phyloP scores from a whole-genome alignment of 1,140 invertebrate genomes.

The Euura saliciscinereae region DNA sequence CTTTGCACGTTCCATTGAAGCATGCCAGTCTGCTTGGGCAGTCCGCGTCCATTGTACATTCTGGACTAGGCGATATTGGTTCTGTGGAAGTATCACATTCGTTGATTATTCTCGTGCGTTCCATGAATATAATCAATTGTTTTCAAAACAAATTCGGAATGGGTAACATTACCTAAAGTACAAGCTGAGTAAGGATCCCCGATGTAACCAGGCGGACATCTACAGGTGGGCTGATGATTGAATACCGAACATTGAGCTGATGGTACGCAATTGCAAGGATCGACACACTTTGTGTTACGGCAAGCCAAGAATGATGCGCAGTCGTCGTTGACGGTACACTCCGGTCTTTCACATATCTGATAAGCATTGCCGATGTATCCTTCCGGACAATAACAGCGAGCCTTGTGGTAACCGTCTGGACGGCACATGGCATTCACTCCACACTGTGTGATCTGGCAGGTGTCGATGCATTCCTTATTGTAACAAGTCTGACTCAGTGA shows the following conservation, averaged over 20 bases:
- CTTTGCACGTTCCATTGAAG: slow-evolving; percentile 78
- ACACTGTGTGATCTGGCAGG: slow-evolving; percentile 80
- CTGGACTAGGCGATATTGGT: slow-evolving; percentile 62
- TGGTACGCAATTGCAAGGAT: slow-evolving; percentile 77
- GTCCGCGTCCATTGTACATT: slow-evolving; percentile 83
- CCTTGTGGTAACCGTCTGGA: slow-evolving; percentile 71
- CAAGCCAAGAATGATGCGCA: slow-evolving; percentile 79
- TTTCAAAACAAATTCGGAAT: slow-evolving; percentile 12
- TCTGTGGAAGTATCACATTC: slow-evolving; percentile 44
- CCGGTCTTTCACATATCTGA: slow-evolving; percentile 75
- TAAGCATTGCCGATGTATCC: slow-evolving; percentile 78
- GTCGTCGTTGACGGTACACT: slow-evolving; percentile 76
- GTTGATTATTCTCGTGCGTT: not conserved
- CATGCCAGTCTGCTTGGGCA: slow-evolving; percentile 86
- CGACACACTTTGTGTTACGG: slow-evolving; percentile 73
- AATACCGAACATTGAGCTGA: slow-evolving; percentile 78
- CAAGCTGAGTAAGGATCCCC: slow-evolving; percentile 79
- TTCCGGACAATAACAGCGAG: slow-evolving; percentile 80
- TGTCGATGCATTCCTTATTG: slow-evolving; percentile 81
- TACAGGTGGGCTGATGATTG: slow-evolving; percentile 78
- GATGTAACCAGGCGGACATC: slow-evolving; percentile 80
- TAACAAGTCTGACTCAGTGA: slow-evolving; percentile 82
- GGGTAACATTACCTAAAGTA: slow-evolving; percentile 58
- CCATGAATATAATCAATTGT: no score
- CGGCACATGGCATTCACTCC: slow-evolving; percentile 82